Evolutionary conservation across 2,113 vertebrate genomes (phyloP), one percentile per base, ranked within the genome.

Genomic region (Progne subis): DNA sequence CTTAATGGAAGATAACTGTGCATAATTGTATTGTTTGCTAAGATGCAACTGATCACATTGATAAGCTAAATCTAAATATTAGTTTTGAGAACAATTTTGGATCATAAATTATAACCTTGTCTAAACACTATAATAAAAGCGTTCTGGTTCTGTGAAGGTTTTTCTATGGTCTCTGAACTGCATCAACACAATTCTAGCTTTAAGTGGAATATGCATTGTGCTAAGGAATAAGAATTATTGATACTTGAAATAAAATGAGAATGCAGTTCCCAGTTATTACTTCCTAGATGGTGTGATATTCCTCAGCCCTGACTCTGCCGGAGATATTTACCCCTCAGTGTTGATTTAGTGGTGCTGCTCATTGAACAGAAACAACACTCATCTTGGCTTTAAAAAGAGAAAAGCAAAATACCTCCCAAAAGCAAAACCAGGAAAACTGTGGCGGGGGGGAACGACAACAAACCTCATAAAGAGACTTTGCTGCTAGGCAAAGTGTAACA

Each of bases 1-100:
- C 95, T 94, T 96, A 74, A 92, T 76, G 74, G 74, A 94, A 94
- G 68, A 91, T 82, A 92, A 68, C 61, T 95, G 65, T 94, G 78
- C 88, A 76, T 86, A 95, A 56, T n/a, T 88, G 61, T 93, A 71
- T 75, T 95, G 70, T 98, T 92, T 97, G 96, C 93, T 96, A 72
- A 96, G 55, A 87, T 86, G 49, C 87, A 71, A 68, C 82, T 68
- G 91, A 86, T 94, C 83, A 76, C 89, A 95, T 64, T 92, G 74
- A 88, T 78, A 93, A 92, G 72, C 67, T 89, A 86, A 93, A 95
- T 82, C 78, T 93, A 92, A 90, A 47, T 85, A 85, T 65, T 88
- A 92, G 69, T 92, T 90, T 90, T 90, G 60, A 94, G 56, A 92
- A 86, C 37, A 55, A 8, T 79, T 94, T 94, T 91, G 82, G 70